Base-by-base conservation (phyloP, 2,888 invertebrate genomes). In the Rosalia funebris region DNA sequence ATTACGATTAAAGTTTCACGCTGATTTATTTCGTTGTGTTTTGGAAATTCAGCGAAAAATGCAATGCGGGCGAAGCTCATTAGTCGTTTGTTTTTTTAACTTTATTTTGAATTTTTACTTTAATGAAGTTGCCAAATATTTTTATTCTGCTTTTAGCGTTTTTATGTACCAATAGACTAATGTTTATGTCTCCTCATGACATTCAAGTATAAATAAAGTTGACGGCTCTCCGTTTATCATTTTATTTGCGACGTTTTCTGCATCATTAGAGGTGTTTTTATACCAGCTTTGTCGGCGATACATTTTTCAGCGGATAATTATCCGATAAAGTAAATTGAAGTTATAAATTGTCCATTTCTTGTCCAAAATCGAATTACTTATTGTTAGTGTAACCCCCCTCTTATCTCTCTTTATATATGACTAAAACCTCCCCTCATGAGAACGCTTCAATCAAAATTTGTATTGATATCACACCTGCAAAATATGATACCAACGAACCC, bases 41-140 rank as follows among this genome's bases (percentile, higher is more conserved):
- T n/a, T 25, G 25, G 25, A 25, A 25, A 5, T 25, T 25, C 25
- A 7, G 7, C 25, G 25, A 25, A 7, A 25, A 25, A 25, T 25
- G 25, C 25, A 7, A 5, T 25, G 34, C 34, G 2, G 34, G 34
- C 7, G 10, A 34, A 34, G 10, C 34, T 3, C 5, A 3, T n/a
- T 10, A 34, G 10, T 11, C 34, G 34, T 41, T 11, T 31, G 32
- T 52, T 41, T 53, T 53, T 53, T 53, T 53, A 53, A 64, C 54
- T 61, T 64, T 66, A 63, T 68, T 68, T 65, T 48, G 57, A 62
- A 62, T 66, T 63, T 66, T 67, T 71, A 52, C 65, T 70, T 69
- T 70, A 62, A 62, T 62, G 53, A 61, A 31, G 34, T 36, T 64
- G 71, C 71, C 69, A 69, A 69, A 62, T 60, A 48, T 47, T 65